phyloP scores from a whole-genome alignment of 2,113 vertebrate species.

The Stegastes partitus region DNA sequence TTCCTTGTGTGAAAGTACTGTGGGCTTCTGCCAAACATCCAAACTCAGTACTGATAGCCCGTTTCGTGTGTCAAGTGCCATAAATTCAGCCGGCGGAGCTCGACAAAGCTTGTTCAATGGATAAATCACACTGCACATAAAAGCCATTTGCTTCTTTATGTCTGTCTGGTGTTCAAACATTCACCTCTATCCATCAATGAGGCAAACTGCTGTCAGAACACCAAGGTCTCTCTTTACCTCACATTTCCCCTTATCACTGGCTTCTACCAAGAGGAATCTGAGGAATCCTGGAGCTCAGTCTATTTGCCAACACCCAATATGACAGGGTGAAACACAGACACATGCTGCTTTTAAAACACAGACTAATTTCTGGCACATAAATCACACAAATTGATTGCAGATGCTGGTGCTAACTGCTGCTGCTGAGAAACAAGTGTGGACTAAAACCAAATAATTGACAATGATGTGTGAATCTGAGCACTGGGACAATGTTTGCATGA shows the following conservation, averaged over 20 bases:
- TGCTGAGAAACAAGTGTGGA: constrained; percentile 52
- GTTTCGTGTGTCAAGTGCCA: constrained; percentile 63
- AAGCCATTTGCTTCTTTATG: constrained; percentile 77
- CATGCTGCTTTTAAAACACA: constrained; percentile 61
- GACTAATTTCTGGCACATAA: constrained; percentile 64
- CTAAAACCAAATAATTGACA: constrained; percentile 56
- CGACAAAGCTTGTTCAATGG: constrained; percentile 70
- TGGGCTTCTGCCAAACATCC: constrained; percentile 65
- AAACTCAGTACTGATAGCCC: constrained; percentile 49
- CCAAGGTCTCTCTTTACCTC: constrained; percentile 58
- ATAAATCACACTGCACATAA: constrained; percentile 81
- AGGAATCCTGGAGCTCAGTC: constrained; percentile 65
- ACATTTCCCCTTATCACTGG: constrained; percentile 71
- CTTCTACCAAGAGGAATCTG: constrained; percentile 63
- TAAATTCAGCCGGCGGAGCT: constrained; percentile 70
- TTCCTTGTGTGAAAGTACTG: constrained; percentile 62
- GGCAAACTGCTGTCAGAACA: constrained; percentile 68
- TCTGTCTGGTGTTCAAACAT: constrained; percentile 78
- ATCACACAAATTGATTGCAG: constrained; percentile 68
- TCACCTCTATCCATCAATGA: constrained; percentile 73
- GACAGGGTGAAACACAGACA: constrained; percentile 55
- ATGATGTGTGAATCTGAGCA: constrained; percentile 59
- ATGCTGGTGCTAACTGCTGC: constrained; percentile 57
- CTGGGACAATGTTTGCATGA: constrained; percentile 48
- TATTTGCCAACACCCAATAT: constrained; percentile 55